Conservation (phyloP, 2,888 invertebrate species). For the Macropis europaea region DNA sequence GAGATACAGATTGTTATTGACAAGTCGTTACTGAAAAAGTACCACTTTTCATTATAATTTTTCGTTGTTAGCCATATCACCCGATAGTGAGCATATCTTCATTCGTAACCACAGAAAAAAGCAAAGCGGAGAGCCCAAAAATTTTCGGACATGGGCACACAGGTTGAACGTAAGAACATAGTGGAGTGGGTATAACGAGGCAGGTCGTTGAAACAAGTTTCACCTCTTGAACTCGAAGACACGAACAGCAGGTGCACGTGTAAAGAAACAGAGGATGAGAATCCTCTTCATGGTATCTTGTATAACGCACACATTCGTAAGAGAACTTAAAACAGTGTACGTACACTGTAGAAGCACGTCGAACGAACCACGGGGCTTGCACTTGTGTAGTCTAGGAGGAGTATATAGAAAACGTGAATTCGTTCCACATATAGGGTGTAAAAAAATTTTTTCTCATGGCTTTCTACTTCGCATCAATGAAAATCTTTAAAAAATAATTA, state of each 20-base stretch:
- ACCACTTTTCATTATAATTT: too few species aligned
- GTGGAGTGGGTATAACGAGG: constrained; percentile 54
- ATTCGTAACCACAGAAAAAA: background rate
- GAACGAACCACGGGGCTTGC: constrained; percentile 14
- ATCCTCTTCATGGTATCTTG: constrained; percentile 56
- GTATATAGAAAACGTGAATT: background rate
- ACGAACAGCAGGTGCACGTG: constrained; percentile 38
- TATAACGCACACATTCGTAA: constrained; percentile 12
- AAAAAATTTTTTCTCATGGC: too few species aligned
- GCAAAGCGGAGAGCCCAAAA: constrained; percentile 18
- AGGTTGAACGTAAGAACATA: constrained; percentile 56
- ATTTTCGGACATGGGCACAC: constrained; percentile 46
- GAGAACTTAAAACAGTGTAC: constrained; percentile 14
- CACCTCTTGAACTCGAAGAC: constrained; percentile 63
- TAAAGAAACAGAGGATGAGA: constrained; percentile 51
- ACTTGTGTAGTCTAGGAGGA: background rate
- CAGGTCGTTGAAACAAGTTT: constrained; percentile 63
- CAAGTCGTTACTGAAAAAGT: too few species aligned
- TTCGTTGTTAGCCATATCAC: too few species aligned
- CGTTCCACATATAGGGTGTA: too few species aligned
- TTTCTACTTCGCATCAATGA: too few species aligned
- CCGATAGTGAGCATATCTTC: background rate
- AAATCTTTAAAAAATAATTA: too few species aligned
- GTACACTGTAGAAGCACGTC: constrained; percentile 8
- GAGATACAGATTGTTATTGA: too few species aligned